phyloP scores from a whole-genome alignment of 2,888 invertebrate species.

The Coecobrya sp. region DNA sequence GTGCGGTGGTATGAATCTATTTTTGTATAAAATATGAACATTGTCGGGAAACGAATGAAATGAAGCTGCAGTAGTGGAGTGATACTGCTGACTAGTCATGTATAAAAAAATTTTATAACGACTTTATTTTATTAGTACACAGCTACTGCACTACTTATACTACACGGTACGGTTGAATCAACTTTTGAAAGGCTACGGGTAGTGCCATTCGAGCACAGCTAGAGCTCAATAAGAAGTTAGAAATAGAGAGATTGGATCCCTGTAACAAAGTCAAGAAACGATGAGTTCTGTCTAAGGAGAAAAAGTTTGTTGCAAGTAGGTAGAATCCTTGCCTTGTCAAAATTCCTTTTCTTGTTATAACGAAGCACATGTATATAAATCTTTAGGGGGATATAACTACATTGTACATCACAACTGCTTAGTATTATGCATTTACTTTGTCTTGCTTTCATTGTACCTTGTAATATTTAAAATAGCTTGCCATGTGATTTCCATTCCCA shows the following conservation, averaged over 20 bases:
- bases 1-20: neutral
- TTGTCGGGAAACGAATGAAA: neutral
- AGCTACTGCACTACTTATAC: constrained; percentile 31
- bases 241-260: constrained; percentile 33
- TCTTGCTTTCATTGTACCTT: neutral
- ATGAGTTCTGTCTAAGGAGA: constrained; percentile 1
- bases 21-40: neutral
- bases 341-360: constrained; percentile 21
- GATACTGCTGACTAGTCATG: neutral
- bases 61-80: neutral
- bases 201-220: constrained; percentile 27
- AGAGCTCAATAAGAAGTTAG: constrained; percentile 1
- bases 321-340: constrained; percentile 51
- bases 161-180: constrained; percentile 11
- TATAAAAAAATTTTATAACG: constrained; percentile 27
- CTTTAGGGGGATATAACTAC: neutral
- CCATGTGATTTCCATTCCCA: constrained; percentile 46
- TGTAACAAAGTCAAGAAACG: constrained; percentile 36
- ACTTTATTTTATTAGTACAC: constrained; percentile 32
- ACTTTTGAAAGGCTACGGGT: constrained; percentile 25
- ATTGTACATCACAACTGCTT: neutral
- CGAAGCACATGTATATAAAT: neutral
- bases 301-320: constrained; percentile 49
- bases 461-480: constrained; percentile 53
- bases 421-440: neutral